A percentile compares a stretch with the other conserved stretches of the same genome.
Evolutionary conservation across 2,797 vertebrate species (phyloP).

Genomic region (Furcifer pardalis): DNA sequence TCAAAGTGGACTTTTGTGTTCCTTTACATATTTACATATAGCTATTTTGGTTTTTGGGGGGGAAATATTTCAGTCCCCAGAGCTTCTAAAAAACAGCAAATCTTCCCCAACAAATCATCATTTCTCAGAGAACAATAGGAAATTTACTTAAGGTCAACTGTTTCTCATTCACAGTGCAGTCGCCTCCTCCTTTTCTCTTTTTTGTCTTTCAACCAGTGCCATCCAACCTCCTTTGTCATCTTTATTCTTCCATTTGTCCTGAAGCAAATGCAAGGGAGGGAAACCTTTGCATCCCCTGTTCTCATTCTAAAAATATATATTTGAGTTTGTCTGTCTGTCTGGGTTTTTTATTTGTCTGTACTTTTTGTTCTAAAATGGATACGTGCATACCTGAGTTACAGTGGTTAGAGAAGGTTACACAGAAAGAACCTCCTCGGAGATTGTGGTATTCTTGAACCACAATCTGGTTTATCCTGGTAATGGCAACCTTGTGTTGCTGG

Average conservation of each 20-base stretch:
- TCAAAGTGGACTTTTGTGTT: conserved; percentile 71
- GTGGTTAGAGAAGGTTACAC: not conserved
- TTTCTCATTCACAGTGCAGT: not conserved
- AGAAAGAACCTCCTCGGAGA: no score
- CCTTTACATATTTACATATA: conserved; percentile 77
- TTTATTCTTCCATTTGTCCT: not conserved
- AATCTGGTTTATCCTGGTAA: no score
- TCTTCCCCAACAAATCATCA: conserved; percentile 56
- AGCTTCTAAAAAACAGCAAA: conserved; percentile 54
- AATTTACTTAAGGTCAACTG: conserved; percentile 22
- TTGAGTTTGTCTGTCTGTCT: no score
- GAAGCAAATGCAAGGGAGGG: no score
- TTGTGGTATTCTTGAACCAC: no score
- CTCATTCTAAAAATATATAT: not conserved
- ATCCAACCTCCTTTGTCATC: not conserved
- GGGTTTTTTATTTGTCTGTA: not conserved
- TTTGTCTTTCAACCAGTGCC: not conserved
- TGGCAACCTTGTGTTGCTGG: no score
- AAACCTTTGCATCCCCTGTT: not conserved
- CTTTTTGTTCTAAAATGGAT: not conserved
- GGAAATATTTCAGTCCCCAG: conserved; percentile 54
- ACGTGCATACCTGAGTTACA: not conserved
- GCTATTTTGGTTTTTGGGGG: conserved; percentile 53
- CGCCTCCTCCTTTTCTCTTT: not conserved
- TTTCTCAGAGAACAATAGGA: conserved; percentile 29